Evolutionary conservation across 2,113 vertebrate genomes (phyloP), one percentile per base, ranked within the genome.

Genomic region (Gymnobelideus leadbeateri): DNA sequence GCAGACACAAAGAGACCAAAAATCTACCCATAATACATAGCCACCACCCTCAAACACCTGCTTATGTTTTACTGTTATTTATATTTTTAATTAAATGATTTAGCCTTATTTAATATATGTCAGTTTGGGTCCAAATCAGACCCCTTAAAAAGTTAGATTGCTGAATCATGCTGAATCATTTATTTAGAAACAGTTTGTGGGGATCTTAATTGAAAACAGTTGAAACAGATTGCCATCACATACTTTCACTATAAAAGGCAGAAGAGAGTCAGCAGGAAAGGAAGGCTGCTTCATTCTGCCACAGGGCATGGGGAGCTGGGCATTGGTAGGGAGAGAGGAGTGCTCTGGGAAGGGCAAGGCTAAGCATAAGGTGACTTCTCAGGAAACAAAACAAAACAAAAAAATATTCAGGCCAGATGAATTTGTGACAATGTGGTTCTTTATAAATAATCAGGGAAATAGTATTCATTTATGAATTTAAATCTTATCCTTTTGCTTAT

Each of bases 71-170:
- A 43, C 37, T 43, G 14, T 21, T 95, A n/a, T 23, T 89, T 89
- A 57, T 93, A 16, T 51, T 68, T 91, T 37, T 57, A 89, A 84
- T 95, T 89, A 55, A 57, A 51, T 16, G 50, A 91, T 53, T 51
- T 57, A 52, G 26, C 28, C 25, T 12, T 49, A 91, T 93, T 57
- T 25, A 51, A 51, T 21, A 89, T 55, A 21, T 93, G 84, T 93
- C 89, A n/a, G 25, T 93, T 51, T 12, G 57, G 46, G 16, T 91
- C 49, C 46, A 51, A 51, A 55, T 89, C 91, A 89, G 37, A 11
- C 19, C 89, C 50, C 54, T 46, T 50, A 14, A 89, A 93, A 89
- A 91, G 51, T 51, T 55, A 51, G 91, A 90, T 51, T 95, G 51
- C 47, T 91, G 54, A 89, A 91, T 89, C 37, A 55, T 89, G 47